Percentiles rank a stretch among this genome's conserved stretches.
These are phyloP conservation scores for Enteromius anoplus DNA, from an alignment of 2,797 vertebrate genomes.

Conservation along the genomic window DNA sequence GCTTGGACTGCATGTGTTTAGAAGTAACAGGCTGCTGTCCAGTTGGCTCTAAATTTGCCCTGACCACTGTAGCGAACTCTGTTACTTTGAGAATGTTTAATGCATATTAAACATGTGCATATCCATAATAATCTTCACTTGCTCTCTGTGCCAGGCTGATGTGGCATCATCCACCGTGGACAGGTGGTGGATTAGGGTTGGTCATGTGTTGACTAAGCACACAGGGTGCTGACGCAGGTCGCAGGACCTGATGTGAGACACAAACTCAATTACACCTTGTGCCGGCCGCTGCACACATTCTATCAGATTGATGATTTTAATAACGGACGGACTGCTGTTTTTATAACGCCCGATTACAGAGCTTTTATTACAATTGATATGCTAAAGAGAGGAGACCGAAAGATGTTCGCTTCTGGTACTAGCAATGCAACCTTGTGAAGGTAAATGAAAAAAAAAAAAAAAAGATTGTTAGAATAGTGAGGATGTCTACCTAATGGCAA, in stretches of 20 bases:
- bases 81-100: neutral
- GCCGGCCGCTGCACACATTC: constrained; percentile 41
- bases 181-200: constrained; percentile 58
- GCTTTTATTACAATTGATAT: neutral
- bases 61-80: neutral
- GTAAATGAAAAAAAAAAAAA: neutral
- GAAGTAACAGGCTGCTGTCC: neutral
- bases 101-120: neutral
- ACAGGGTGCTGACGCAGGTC: constrained; percentile 57
- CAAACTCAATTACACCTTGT: constrained; percentile 58
- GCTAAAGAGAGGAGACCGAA: neutral
- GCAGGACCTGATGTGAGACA: constrained; percentile 53
- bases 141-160: neutral
- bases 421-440: neutral
- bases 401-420: neutral
- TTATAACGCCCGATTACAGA: neutral
- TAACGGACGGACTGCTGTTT: neutral
- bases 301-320: constrained; percentile 7
- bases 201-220: constrained; percentile 59
- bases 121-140: neutral
- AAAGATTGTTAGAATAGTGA: neutral
- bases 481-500: neutral
- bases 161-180: neutral
- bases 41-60: neutral
- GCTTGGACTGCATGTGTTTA: neutral